Evolutionary conservation across 1,140 invertebrate genomes (phyloP).

Genomic region (Eubasilissa regina): DNA sequence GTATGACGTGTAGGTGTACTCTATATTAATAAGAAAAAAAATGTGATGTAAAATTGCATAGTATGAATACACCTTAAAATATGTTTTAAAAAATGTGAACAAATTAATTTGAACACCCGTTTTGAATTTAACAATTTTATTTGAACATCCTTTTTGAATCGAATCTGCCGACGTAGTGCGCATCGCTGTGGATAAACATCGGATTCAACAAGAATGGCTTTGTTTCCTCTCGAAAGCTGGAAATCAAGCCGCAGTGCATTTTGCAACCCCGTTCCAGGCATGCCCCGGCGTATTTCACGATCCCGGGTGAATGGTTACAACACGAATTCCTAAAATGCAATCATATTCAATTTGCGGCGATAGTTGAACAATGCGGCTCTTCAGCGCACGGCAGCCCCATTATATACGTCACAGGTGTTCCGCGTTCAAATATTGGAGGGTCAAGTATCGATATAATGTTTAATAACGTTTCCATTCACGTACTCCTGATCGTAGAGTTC

Average conservation of each 20-base stretch:
- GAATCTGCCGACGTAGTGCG: constrained; percentile 27
- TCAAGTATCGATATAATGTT: constrained; percentile 22
- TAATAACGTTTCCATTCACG: not conserved
- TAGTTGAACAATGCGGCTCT: constrained; percentile 41
- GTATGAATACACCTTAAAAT: too few species aligned
- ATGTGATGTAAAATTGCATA: too few species aligned
- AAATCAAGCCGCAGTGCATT: constrained; percentile 45
- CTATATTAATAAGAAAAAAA: too few species aligned
- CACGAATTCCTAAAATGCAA: constrained; percentile 46
- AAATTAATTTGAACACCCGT: constrained; percentile 18
- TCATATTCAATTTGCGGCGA: constrained; percentile 46
- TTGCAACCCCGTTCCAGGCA: constrained; percentile 41
- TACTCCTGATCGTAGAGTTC: not conserved
- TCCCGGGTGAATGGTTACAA: constrained; percentile 41
- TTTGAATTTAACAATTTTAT: constrained; percentile 4
- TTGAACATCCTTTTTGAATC: constrained; percentile 19
- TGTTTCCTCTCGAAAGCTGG: constrained; percentile 29
- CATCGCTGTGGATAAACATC: constrained; percentile 25
- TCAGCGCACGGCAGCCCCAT: constrained; percentile 23
- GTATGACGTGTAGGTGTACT: too few species aligned
- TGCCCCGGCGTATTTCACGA: constrained; percentile 42
- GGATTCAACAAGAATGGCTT: constrained; percentile 43
- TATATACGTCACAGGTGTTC: constrained; percentile 26
- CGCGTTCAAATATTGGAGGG: not conserved
- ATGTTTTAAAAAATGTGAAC: too few species aligned